These are phyloP conservation scores for Delichon dasypus DNA, from an alignment of 2,797 vertebrate species.

Conservation along the genomic window DNA sequence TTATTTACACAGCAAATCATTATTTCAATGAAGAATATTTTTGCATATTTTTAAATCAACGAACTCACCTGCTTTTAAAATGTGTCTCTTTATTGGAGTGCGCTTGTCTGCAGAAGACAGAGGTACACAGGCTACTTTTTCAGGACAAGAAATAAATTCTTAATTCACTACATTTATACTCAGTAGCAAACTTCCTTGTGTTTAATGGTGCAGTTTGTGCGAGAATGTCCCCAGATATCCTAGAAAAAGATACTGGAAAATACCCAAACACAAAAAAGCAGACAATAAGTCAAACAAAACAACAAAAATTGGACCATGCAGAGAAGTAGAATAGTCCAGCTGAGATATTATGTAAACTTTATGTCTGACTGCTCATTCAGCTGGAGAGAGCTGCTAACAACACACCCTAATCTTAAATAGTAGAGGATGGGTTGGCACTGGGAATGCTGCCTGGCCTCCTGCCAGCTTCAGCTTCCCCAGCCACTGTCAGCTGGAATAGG, in stretches of 20 bases:
- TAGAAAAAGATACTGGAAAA: not conserved
- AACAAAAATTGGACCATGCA: not conserved
- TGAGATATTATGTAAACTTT: slow-evolving; percentile 24
- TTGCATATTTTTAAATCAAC: not conserved
- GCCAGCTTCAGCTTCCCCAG: not conserved
- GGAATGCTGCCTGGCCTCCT: not conserved
- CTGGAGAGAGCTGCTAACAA: not conserved
- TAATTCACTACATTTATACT: not conserved
- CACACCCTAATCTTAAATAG: not conserved
- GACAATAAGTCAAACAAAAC: not conserved
- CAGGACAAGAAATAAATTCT: not conserved
- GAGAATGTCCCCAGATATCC: not conserved
- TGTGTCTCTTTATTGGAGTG: not conserved
- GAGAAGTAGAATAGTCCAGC: not conserved
- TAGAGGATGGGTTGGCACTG: not conserved
- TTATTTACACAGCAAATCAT: not conserved
- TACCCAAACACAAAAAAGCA: accelerated
- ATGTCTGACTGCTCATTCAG: not conserved
- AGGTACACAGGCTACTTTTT: not conserved
- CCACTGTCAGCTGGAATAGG: not conserved
- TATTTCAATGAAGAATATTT: not conserved
- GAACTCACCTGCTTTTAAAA: not conserved
- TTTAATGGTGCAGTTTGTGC: not conserved
- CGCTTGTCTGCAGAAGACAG: not conserved
- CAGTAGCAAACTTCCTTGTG: not conserved